Percentiles rank a stretch among this genome's conserved stretches.
Conservation (phyloP, 2,797 vertebrate genomes). For the Hippopotamyrus pictus region DNA sequence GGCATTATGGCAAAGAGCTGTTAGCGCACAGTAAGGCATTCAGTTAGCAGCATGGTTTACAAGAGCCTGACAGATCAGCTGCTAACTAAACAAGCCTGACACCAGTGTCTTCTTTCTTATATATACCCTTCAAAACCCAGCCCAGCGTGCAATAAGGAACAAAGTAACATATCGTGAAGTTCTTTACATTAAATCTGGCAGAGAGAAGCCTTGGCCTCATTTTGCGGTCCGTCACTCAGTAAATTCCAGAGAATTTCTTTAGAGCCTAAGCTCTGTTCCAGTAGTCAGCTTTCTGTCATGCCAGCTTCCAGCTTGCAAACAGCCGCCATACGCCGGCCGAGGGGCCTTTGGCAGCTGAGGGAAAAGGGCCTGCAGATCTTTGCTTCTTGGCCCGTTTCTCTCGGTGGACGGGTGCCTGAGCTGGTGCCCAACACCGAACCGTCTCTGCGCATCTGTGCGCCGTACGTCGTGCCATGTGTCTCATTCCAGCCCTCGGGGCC, state of each 20-base stretch:
- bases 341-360: not conserved
- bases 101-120: not conserved
- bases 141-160: not conserved
- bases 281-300: not conserved
- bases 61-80: not conserved
- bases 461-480: not conserved
- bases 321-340: not conserved
- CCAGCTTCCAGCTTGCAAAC: not conserved
- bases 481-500: not conserved
- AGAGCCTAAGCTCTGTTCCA: not conserved
- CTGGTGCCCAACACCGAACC: not conserved
- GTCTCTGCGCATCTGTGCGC: not conserved
- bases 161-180: not conserved
- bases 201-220: not conserved
- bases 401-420: not conserved
- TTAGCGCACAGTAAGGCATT: not conserved
- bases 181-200: not conserved
- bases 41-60: not conserved
- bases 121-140: not conserved
- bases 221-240: not conserved
- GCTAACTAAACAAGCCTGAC: not conserved
- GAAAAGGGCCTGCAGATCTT: not conserved
- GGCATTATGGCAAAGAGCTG: not conserved
- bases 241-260: not conserved
- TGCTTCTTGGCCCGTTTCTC: not conserved